phyloP scores from a whole-genome alignment of 1,140 invertebrate species.

The Meloidogyne chitwoodi region DNA sequence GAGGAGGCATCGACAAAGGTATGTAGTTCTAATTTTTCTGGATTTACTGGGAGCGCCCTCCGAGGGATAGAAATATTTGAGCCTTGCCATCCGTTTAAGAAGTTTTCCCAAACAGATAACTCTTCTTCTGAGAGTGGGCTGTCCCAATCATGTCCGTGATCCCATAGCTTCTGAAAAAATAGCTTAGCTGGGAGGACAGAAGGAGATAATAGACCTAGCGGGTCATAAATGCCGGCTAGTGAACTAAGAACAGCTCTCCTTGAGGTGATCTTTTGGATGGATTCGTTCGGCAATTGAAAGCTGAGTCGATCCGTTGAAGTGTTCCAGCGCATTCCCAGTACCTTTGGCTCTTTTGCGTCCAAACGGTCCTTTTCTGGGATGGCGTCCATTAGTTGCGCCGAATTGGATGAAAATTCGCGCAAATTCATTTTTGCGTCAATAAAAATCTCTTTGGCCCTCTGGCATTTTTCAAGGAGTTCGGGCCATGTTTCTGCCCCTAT shows the following conservation, averaged over 20 bases:
- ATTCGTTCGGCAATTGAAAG: neutral
- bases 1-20: neutral
- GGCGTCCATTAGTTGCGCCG: neutral
- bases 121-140: neutral
- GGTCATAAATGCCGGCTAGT: slow-evolving; percentile 14
- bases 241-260: neutral
- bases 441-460: neutral
- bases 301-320: neutral
- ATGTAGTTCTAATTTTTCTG: neutral
- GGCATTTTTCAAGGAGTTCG: neutral
- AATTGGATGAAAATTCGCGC: slow-evolving; percentile 9
- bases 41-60: neutral
- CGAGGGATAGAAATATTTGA: neutral
- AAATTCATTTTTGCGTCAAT: slow-evolving; percentile 9
- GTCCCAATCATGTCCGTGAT: slow-evolving; percentile 5
- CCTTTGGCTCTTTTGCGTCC: no score
- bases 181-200: neutral
- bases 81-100: neutral
- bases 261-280: neutral
- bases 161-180: no score
- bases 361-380: neutral
- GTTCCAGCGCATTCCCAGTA: slow-evolving; percentile 16
- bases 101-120: neutral
- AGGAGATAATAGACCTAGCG: no score
- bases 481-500: neutral